Conservation (phyloP, 53 echinoderm and acorn worm species). For the Patiria pectinifera region DNA sequence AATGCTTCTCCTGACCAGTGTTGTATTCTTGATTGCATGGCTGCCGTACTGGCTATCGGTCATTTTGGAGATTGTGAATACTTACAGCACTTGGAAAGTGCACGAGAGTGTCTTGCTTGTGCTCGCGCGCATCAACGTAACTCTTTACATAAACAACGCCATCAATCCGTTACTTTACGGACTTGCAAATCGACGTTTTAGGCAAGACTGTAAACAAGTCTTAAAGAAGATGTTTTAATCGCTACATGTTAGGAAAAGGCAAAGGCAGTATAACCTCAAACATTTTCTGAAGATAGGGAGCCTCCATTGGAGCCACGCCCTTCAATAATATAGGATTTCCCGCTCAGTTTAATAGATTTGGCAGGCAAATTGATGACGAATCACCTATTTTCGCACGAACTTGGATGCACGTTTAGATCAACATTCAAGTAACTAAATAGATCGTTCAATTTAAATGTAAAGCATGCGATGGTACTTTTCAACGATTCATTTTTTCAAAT, state of each 20-base stretch:
- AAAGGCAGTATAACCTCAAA: neutral
- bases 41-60: constrained; percentile 47
- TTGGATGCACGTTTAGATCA: no score
- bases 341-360: no score
- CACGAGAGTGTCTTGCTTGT: neutral
- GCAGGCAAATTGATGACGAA: no score
- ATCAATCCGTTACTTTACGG: constrained; percentile 71
- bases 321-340: no score
- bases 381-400: no score
- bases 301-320: neutral
- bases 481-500: no score
- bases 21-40: constrained; percentile 44
- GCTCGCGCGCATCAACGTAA: neutral
- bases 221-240: neutral
- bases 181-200: constrained; percentile 61
- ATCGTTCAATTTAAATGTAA: no score
- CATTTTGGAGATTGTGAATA: neutral
- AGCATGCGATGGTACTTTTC: no score
- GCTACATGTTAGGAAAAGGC: neutral
- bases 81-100: neutral
- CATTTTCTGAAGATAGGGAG: neutral
- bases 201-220: constrained; percentile 44
- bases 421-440: no score
- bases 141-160: constrained; percentile 57
- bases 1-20: constrained; percentile 47